These are phyloP conservation scores for Cephus spinipes DNA, from an alignment of 2,888 invertebrate species.

Conservation along the genomic window DNA sequence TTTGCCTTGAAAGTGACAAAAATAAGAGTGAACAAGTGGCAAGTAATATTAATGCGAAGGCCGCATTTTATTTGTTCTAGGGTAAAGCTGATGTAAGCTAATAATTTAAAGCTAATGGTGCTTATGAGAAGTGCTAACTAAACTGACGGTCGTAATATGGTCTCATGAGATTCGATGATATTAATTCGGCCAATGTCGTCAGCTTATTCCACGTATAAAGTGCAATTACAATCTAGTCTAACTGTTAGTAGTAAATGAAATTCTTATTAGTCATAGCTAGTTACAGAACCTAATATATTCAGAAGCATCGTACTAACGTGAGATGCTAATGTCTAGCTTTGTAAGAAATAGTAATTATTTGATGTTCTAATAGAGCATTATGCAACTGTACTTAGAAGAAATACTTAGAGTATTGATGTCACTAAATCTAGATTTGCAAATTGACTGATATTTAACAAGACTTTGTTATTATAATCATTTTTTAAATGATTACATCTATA, in stretches of 20 bases:
- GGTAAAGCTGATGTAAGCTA: neutral
- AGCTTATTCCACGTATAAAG: neutral
- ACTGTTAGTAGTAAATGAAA: neutral
- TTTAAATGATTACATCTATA: neutral
- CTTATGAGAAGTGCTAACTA: neutral
- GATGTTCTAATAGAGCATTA: neutral
- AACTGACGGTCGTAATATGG: neutral
- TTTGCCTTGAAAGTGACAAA: neutral
- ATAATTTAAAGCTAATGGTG: neutral
- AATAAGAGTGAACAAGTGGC: neutral
- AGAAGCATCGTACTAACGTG: neutral
- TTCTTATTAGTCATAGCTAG: neutral
- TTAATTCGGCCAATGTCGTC: neutral
- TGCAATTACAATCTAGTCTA: neutral
- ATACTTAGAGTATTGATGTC: neutral
- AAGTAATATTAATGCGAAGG: neutral
- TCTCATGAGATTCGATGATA: neutral
- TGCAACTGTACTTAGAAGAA: neutral
- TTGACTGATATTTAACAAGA: neutral
- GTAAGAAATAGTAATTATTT: neutral
- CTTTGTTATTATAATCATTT: neutral
- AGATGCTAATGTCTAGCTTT: neutral
- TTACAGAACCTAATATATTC: neutral
- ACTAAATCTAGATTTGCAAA: neutral
- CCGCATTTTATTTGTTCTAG: neutral